Conservation (phyloP, 2,113 vertebrate species). For the Plectropomus leopardus region DNA sequence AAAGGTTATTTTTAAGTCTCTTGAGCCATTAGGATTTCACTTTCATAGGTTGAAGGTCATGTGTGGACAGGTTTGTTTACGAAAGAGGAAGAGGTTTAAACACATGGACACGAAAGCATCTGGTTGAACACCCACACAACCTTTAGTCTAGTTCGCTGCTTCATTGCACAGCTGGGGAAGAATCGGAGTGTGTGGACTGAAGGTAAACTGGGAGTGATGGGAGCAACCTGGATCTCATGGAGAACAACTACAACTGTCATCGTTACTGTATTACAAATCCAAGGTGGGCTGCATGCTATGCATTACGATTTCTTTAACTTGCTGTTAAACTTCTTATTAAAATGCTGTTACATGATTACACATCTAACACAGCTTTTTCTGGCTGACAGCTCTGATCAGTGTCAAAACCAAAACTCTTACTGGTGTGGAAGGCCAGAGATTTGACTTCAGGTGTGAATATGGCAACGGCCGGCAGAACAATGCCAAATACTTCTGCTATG, state of each 20-base stretch:
- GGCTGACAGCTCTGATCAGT: slow-evolving; percentile 39
- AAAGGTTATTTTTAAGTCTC: not conserved
- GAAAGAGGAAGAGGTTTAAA: slow-evolving; percentile 70
- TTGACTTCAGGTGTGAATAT: slow-evolving; percentile 68
- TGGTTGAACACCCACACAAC: not conserved
- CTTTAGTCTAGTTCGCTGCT: slow-evolving; percentile 7
- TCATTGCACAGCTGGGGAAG: not conserved
- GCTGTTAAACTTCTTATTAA: not conserved
- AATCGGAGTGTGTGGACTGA: slow-evolving; percentile 1
- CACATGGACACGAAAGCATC: slow-evolving; percentile 15
- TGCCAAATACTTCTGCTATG: slow-evolving; percentile 43
- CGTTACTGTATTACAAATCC: slow-evolving; percentile 47
- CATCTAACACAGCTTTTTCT: slow-evolving; percentile 22
- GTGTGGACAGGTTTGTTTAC: not conserved
- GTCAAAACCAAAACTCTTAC: slow-evolving; percentile 2
- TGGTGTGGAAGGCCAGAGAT: slow-evolving; percentile 37
- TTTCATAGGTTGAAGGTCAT: slow-evolving; percentile 2
- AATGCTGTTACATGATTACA: not conserved
- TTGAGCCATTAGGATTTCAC: not conserved
- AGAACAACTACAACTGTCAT: slow-evolving; percentile 28
- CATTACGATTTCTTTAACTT: not conserved
- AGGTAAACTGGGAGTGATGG: slow-evolving; percentile 46
- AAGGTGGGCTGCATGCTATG: slow-evolving; percentile 48
- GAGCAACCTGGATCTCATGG: slow-evolving; percentile 32
- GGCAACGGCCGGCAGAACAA: not conserved